These are phyloP conservation scores for Gibbula magus DNA, from an alignment of 2,888 invertebrate species.

Conservation along the genomic window DNA sequence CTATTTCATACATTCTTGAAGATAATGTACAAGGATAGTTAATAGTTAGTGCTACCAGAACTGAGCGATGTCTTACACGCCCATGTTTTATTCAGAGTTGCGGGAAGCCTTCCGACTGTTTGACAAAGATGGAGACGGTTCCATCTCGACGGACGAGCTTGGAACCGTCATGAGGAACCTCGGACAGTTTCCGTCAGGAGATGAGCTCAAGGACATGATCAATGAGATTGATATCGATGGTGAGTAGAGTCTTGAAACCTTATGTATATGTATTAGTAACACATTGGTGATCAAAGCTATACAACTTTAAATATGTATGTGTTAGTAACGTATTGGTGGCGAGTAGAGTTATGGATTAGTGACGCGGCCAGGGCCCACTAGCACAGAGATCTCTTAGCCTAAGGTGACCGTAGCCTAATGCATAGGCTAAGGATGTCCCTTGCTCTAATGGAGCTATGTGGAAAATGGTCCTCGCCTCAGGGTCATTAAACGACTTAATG, in stretches of 20 bases:
- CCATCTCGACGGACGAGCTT: constrained; percentile 68
- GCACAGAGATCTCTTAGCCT: no score
- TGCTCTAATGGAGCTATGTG: no score
- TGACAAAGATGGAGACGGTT: constrained; percentile 72
- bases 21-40: no score
- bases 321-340: not conserved
- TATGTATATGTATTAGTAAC: not conserved
- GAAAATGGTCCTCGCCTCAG: no score
- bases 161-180: constrained; percentile 69
- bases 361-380: no score
- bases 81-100: constrained; percentile 57
- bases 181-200: constrained; percentile 68
- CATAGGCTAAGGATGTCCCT: no score
- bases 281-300: not conserved
- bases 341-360: not conserved
- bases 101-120: constrained; percentile 69
- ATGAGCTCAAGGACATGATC: constrained; percentile 68
- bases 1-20: no score
- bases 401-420: no score
- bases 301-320: not conserved
- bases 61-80: not conserved
- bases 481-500: no score
- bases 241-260: constrained; percentile 44
- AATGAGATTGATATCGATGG: constrained; percentile 72
- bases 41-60: no score